Conservation (phyloP, 2,797 vertebrate genomes). For the Morelia viridis region DNA sequence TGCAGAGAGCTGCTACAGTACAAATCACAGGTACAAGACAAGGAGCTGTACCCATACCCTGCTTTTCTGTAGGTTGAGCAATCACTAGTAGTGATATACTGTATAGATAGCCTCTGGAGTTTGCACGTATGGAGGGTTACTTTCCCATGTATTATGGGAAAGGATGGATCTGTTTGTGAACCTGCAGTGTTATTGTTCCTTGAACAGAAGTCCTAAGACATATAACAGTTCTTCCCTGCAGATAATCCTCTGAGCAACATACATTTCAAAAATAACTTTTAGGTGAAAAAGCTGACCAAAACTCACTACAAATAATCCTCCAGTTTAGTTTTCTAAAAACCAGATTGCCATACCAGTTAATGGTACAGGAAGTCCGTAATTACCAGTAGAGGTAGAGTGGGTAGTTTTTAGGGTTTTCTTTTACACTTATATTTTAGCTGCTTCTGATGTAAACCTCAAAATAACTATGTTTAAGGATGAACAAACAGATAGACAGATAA, state of each 20-base stretch:
- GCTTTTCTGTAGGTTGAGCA: not conserved
- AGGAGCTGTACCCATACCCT: not conserved
- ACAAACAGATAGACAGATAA: not conserved
- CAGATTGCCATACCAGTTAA: not conserved
- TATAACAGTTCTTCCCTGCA: not conserved
- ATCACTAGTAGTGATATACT: not conserved
- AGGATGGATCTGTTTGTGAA: not conserved
- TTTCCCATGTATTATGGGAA: not conserved
- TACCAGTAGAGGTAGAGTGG: not conserved
- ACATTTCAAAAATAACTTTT: not conserved
- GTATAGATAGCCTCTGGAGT: not conserved
- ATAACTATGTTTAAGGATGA: not conserved
- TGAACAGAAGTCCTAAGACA: not conserved
- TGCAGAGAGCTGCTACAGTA: not conserved
- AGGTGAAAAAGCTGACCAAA: not conserved
- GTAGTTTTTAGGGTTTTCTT: not conserved
- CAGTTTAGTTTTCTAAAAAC: constrained; percentile 8
- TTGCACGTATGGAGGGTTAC: not conserved
- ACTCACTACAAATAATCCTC: not conserved
- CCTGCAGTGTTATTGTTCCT: not conserved
- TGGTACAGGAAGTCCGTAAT: not conserved
- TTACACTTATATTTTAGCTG: not conserved
- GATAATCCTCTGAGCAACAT: not conserved
- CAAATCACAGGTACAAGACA: not conserved
- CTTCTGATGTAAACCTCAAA: not conserved